Evolutionary conservation across 2,113 vertebrate species (phyloP).

Genomic region (Microcebus lehilahytsara): DNA sequence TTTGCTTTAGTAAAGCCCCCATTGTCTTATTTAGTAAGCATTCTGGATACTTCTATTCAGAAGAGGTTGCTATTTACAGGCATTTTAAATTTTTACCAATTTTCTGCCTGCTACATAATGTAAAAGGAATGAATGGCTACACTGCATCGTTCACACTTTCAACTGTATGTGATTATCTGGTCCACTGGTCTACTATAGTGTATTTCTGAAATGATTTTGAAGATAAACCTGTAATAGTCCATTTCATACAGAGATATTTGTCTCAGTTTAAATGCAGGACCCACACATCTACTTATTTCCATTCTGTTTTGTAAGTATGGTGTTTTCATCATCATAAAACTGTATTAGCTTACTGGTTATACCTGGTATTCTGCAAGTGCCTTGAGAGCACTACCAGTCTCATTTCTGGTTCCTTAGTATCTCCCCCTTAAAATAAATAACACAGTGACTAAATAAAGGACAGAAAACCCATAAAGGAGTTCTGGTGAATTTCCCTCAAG

Average conservation of each 20-base stretch:
- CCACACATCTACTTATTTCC: slow-evolving; percentile 65
- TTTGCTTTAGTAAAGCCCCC: slow-evolving; percentile 39
- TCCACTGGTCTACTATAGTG: slow-evolving; percentile 66
- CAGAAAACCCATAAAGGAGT: not conserved
- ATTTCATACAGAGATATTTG: slow-evolving; percentile 63
- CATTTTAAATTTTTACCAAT: slow-evolving; percentile 68
- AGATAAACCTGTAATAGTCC: slow-evolving; percentile 75
- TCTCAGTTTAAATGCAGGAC: slow-evolving; percentile 69
- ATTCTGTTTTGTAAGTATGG: slow-evolving; percentile 57
- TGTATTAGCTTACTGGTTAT: slow-evolving; percentile 53
- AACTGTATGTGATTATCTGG: slow-evolving; percentile 54
- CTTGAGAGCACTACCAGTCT: not conserved
- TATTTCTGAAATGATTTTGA: slow-evolving; percentile 72
- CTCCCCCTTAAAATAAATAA: not conserved
- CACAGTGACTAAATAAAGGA: not conserved
- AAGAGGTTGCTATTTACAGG: slow-evolving; percentile 62
- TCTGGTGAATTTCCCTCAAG: not conserved
- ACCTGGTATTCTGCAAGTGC: slow-evolving; percentile 53
- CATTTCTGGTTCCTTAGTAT: not conserved
- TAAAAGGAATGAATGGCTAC: slow-evolving; percentile 58
- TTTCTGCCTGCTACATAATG: slow-evolving; percentile 62
- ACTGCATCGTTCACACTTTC: slow-evolving; percentile 36
- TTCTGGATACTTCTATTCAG: slow-evolving; percentile 37
- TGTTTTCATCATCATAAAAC: slow-evolving; percentile 68
- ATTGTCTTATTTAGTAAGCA: slow-evolving; percentile 52